Percentiles rank a stretch among this genome's conserved stretches.
These are phyloP conservation scores for Zosterops japonicus DNA, from an alignment of 2,113 vertebrate genomes.

Conservation along the genomic window DNA sequence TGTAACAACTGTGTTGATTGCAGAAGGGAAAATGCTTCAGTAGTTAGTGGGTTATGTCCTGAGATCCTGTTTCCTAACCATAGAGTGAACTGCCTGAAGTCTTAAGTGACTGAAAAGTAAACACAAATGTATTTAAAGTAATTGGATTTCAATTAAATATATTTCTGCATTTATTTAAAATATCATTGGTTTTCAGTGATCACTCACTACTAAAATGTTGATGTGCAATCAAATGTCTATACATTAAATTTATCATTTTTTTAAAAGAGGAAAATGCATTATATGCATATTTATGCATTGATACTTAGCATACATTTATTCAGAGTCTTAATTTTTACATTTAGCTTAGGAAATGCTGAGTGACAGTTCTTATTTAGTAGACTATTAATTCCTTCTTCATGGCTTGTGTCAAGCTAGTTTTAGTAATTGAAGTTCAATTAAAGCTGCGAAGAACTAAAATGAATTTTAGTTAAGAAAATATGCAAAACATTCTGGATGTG, in stretches of 20 bases:
- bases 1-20: neutral
- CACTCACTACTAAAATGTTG: neutral
- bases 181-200: constrained; percentile 13
- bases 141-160: neutral
- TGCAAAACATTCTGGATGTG: neutral
- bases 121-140: constrained; percentile 30
- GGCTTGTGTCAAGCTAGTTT: constrained; percentile 53
- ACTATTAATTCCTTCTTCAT: constrained; percentile 56
- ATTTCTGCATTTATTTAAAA: neutral
- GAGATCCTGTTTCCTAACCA: neutral
- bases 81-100: neutral
- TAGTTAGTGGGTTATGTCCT: neutral
- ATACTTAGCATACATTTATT: constrained; percentile 63
- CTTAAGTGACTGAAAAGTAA: neutral
- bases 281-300: constrained; percentile 59
- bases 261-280: constrained; percentile 24
- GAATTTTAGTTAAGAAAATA: constrained; percentile 25
- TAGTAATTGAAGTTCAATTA: constrained; percentile 64
- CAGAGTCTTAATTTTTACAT: constrained; percentile 64
- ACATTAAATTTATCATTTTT: constrained; percentile 25
- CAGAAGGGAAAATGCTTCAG: neutral
- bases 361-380: constrained; percentile 63
- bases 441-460: constrained; percentile 10
- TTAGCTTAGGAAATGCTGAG: constrained; percentile 57
- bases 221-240: constrained; percentile 23